These are phyloP conservation scores for Mallotus villosus DNA, from an alignment of 2,797 vertebrate species.

Conservation along the genomic window DNA sequence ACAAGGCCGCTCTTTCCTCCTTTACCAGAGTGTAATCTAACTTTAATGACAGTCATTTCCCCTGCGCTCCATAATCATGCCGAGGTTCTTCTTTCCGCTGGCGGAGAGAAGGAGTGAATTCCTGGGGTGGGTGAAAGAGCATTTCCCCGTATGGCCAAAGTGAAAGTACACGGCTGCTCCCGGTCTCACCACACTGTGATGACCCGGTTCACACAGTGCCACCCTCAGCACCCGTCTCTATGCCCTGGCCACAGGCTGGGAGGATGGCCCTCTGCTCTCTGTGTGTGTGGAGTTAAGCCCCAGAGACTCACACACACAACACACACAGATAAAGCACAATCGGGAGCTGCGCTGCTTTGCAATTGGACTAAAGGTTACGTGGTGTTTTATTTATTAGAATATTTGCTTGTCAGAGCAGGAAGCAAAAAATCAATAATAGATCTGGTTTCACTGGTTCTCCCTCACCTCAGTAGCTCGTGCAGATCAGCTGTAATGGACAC, in stretches of 20 bases:
- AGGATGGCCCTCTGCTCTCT: neutral
- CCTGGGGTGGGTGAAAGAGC: slow-evolving; percentile 38
- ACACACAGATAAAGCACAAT: neutral
- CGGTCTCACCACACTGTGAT: neutral
- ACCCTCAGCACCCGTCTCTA: neutral
- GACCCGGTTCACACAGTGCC: neutral
- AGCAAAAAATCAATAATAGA: neutral
- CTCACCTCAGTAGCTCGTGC: neutral
- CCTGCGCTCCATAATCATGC: slow-evolving; percentile 59
- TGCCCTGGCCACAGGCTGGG: neutral
- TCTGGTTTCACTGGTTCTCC: neutral
- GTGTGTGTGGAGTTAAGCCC: neutral
- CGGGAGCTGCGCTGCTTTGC: neutral
- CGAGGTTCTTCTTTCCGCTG: slow-evolving; percentile 56
- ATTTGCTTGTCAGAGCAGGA: neutral
- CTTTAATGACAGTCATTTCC: slow-evolving; percentile 68
- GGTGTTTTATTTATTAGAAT: neutral
- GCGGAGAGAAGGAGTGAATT: slow-evolving; percentile 49
- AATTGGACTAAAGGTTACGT: neutral
- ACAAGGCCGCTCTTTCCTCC: slow-evolving; percentile 38
- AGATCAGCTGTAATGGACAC: neutral
- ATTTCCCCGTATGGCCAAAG: neutral
- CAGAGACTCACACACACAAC: neutral
- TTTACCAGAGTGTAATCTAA: slow-evolving; percentile 57
- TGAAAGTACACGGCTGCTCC: neutral